Evolutionary conservation across 1,140 invertebrate species (phyloP).

Genomic region (Ceratina australensis): DNA sequence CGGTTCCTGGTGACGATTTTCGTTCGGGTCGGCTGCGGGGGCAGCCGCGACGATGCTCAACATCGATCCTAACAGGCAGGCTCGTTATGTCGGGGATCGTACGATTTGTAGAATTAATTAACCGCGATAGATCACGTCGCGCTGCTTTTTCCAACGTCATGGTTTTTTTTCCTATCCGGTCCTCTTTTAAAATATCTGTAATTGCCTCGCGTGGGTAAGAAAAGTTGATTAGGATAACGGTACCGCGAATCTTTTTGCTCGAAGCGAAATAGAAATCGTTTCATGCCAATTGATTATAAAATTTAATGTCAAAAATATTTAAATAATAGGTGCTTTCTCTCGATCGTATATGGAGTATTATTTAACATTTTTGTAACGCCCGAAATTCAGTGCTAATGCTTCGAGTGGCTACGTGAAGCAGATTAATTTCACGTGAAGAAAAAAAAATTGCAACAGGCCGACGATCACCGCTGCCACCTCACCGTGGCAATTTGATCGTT

Average conservation of each 20-base stretch:
- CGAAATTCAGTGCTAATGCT: conserved; percentile 16
- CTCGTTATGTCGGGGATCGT: conserved; percentile 15
- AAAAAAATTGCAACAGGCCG: not conserved
- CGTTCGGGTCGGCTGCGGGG: conserved; percentile 2
- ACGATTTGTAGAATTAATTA: conserved; percentile 41
- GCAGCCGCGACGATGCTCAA: not conserved
- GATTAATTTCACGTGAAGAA: conserved; percentile 37
- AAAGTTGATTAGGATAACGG: conserved; percentile 24
- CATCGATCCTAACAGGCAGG: conserved; percentile 2
- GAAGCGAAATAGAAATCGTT: not conserved
- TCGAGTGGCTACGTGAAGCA: conserved; percentile 15
- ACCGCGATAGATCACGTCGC: conserved; percentile 14
- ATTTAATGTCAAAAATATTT: no score
- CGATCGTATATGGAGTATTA: no score
- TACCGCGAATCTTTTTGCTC: not conserved
- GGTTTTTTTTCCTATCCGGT: no score
- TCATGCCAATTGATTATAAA: not conserved
- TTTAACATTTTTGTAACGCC: no score
- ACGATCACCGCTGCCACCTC: conserved; percentile 19
- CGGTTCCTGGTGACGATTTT: conserved; percentile 44
- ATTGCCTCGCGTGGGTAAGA: conserved; percentile 16
- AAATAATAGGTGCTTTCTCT: no score
- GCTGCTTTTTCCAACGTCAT: not conserved
- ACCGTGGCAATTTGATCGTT: conserved; percentile 60
- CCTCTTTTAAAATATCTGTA: not conserved